These are phyloP conservation scores for Cheilosia soror DNA, from an alignment of 2,888 invertebrate genomes.

Conservation along the genomic window DNA sequence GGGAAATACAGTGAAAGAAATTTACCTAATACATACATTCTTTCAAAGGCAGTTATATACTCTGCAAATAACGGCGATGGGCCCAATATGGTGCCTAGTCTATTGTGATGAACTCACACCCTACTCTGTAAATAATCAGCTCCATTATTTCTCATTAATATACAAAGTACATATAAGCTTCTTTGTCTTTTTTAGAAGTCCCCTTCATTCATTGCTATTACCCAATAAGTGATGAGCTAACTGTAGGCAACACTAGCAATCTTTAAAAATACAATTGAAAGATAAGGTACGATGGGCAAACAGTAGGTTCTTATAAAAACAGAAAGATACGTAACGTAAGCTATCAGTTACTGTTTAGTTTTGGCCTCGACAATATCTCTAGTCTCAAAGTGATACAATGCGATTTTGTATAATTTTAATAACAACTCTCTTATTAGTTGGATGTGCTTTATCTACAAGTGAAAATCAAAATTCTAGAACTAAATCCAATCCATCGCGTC, in stretches of 20 bases:
- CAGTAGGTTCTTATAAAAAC: background rate
- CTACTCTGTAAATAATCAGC: too few relatives aligned
- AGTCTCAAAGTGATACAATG: background rate
- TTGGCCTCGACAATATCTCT: background rate
- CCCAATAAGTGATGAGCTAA: too few relatives aligned
- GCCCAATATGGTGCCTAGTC: too few relatives aligned
- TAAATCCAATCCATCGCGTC: background rate
- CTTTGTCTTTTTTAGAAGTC: too few relatives aligned
- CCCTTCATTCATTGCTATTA: too few relatives aligned
- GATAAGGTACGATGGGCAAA: background rate
- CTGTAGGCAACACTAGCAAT: background rate
- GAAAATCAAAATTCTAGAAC: background rate
- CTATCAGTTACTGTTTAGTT: background rate
- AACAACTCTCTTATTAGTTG: background rate
- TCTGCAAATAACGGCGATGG: too few relatives aligned
- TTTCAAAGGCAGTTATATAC: too few relatives aligned
- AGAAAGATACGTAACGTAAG: background rate
- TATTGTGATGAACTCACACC: too few relatives aligned
- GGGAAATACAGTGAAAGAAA: too few relatives aligned
- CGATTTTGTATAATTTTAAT: background rate
- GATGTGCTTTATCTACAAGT: background rate
- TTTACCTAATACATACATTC: too few relatives aligned
- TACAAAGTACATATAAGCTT: too few relatives aligned
- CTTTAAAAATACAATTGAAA: background rate
- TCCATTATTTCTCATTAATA: too few relatives aligned